Evolutionary conservation across 2,113 vertebrate genomes (phyloP).

Genomic region (Mesocricetus auratus): DNA sequence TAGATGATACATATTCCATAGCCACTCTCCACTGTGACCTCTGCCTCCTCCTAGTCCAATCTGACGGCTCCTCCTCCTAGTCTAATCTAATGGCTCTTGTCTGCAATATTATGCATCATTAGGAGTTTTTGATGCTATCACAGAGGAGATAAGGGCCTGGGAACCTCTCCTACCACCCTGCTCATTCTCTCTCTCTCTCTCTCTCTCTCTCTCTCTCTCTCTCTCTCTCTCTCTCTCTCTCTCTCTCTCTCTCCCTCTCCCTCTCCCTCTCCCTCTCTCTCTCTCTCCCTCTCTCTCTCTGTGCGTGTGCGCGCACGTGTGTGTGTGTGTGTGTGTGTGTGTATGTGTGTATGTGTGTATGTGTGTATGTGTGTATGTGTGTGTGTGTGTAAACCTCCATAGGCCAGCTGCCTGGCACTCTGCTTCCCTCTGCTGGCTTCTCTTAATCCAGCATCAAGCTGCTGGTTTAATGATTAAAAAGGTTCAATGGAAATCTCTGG

Average conservation of each 20-base stretch:
- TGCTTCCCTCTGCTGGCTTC: conserved; percentile 73
- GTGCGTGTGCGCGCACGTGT: too few relatives aligned
- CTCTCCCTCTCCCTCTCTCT: too few relatives aligned
- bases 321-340: too few relatives aligned
- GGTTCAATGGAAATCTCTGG: not conserved
- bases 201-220: too few relatives aligned
- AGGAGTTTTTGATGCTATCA: not conserved
- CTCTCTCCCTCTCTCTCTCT: too few relatives aligned
- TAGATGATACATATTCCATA: fast-evolving
- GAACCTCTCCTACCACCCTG: not conserved
- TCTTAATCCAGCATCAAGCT: not conserved
- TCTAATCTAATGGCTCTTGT: not conserved
- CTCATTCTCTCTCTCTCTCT: too few relatives aligned
- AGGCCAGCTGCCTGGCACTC: not conserved
- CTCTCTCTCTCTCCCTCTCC: too few relatives aligned
- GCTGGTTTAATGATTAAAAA: too few relatives aligned
- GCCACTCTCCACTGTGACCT: fast-evolving
- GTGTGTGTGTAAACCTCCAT: fast-evolving
- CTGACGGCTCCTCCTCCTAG: not conserved
- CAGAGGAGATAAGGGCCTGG: not conserved
- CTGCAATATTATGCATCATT: not conserved
- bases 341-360: too few relatives aligned
- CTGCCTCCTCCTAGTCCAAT: not conserved
- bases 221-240: too few relatives aligned
- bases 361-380: too few relatives aligned